phyloP scores from a whole-genome alignment of 2,797 vertebrate genomes.

The Spinus pinus region DNA sequence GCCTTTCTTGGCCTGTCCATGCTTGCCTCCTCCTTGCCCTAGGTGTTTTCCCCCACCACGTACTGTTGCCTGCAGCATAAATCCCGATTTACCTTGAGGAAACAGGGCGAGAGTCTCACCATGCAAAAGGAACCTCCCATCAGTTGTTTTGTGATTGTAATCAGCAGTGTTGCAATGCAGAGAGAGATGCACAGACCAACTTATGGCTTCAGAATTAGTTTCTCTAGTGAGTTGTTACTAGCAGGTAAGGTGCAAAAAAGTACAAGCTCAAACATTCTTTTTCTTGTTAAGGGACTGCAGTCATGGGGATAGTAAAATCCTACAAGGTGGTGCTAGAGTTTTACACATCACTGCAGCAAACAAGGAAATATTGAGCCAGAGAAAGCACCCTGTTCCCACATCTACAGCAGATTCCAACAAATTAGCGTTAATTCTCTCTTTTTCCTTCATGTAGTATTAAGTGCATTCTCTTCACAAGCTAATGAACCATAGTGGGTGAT shows the following conservation, averaged over 20 bases:
- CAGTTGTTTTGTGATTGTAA: background rate
- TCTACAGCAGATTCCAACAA: background rate
- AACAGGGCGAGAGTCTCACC: background rate
- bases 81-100: accelerated
- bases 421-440: background rate
- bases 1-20: background rate
- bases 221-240: background rate
- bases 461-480: background rate
- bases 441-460: background rate
- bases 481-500: background rate
- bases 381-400: background rate
- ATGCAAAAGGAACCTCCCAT: accelerated
- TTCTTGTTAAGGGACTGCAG: background rate
- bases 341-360: background rate
- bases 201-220: background rate
- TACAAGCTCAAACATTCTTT: background rate
- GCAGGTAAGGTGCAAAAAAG: background rate
- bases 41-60: accelerated
- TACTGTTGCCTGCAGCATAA: background rate
- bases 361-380: background rate
- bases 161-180: background rate
- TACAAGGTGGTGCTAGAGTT: background rate
- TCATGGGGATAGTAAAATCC: background rate
- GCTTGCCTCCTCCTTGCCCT: background rate
- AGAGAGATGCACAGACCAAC: background rate